These are phyloP conservation scores for Nanger granti DNA, from an alignment of 2,113 vertebrate genomes.

Conservation along the genomic window DNA sequence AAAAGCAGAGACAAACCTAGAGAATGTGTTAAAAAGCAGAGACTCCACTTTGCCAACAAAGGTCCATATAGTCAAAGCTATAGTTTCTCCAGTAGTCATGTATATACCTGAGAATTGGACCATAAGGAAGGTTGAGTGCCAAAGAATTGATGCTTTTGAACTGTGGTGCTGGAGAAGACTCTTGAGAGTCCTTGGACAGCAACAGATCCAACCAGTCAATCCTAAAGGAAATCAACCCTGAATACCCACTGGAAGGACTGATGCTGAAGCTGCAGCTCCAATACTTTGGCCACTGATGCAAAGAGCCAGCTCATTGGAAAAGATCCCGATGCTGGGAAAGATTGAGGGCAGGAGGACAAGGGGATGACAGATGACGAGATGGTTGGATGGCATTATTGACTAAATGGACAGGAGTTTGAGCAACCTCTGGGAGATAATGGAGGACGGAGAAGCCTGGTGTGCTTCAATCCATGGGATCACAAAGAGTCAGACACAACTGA, in stretches of 20 bases:
- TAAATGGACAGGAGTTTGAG: background rate
- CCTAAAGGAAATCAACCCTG: background rate
- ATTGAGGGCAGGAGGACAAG: background rate
- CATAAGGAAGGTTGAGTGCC: background rate
- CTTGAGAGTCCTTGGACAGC: background rate
- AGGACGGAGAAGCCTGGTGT: background rate
- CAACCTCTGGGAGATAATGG: background rate
- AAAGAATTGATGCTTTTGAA: background rate
- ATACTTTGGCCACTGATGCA: background rate
- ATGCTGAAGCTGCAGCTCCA: background rate
- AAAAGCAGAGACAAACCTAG: background rate
- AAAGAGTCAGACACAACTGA: background rate
- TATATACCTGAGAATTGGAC: background rate
- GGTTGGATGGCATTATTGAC: background rate
- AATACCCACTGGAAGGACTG: background rate
- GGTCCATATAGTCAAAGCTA: background rate
- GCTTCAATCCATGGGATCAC: background rate
- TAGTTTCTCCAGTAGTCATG: background rate
- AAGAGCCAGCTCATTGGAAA: background rate
- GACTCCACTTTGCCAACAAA: background rate
- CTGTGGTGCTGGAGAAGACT: background rate
- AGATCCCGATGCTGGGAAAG: background rate
- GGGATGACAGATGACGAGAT: background rate
- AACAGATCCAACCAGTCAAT: background rate
- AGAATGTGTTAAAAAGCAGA: background rate